Percentiles rank a stretch among this genome's conserved stretches.
Evolutionary conservation across 2,113 vertebrate species (phyloP).

Genomic region (Lophochroa leadbeateri): DNA sequence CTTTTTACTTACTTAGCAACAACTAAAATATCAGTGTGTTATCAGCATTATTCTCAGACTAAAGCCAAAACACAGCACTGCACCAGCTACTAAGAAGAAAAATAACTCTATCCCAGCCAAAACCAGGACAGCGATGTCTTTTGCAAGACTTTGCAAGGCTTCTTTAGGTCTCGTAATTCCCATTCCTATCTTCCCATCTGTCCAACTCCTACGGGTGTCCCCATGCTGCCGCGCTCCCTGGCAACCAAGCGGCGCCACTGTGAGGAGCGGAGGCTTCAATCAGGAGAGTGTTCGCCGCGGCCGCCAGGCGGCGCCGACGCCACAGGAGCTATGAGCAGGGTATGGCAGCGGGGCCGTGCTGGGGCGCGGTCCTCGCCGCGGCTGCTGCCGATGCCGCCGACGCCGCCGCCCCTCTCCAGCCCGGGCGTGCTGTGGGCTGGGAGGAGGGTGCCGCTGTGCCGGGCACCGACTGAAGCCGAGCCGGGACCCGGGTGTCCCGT

Average conservation of each 20-base stretch:
- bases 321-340: neutral
- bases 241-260: neutral
- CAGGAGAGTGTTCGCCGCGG: rapidly evolving
- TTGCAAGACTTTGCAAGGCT: neutral
- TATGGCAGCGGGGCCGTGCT: too few relatives aligned
- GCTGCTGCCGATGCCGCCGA: too few relatives aligned
- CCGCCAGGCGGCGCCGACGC: neutral
- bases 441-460: neutral
- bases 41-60: neutral
- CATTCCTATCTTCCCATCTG: rapidly evolving
- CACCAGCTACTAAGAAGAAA: neutral
- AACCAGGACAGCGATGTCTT: neutral
- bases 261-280: neutral
- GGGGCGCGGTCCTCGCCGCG: too few relatives aligned
- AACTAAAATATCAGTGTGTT: neutral
- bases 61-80: neutral
- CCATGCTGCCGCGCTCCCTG: neutral
- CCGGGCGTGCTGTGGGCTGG: too few relatives aligned
- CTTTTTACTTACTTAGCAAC: neutral
- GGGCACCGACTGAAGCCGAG: neutral
- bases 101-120: neutral
- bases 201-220: neutral
- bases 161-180: neutral
- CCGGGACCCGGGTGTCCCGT: too few relatives aligned
- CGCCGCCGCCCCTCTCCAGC: too few relatives aligned